Evolutionary conservation across 2,113 vertebrate species (phyloP).

Genomic region (Lucifuga dentata): DNA sequence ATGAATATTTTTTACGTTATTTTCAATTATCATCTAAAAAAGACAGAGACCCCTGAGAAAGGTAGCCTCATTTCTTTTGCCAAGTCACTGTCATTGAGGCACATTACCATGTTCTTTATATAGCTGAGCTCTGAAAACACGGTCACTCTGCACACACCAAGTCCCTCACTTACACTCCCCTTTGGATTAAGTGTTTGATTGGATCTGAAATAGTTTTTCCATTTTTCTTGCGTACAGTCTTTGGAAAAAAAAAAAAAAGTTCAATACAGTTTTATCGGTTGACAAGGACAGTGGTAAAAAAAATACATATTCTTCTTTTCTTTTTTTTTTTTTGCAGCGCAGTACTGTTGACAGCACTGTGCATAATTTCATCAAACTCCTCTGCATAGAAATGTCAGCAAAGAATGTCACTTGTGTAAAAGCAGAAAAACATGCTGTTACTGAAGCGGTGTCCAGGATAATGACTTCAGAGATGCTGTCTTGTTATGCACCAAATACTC

Average conservation of each 20-base stretch:
- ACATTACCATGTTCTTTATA: conserved; percentile 72
- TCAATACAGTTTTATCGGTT: background rate
- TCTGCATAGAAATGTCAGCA: conserved; percentile 46
- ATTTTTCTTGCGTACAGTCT: background rate
- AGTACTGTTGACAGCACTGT: conserved; percentile 44
- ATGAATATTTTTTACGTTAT: conserved; percentile 83
- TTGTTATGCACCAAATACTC: conserved; percentile 82
- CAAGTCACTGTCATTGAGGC: conserved; percentile 70
- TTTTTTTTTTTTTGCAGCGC: background rate
- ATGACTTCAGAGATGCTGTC: conserved; percentile 80
- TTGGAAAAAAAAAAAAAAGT: background rate
- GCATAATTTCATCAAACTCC: conserved; percentile 41
- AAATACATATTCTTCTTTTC: background rate
- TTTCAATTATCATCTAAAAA: conserved; percentile 83
- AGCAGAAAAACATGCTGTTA: conserved; percentile 63
- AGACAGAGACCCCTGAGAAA: conserved; percentile 73
- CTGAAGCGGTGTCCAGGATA: conserved; percentile 69
- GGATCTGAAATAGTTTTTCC: conserved; percentile 18
- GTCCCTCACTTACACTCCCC: conserved; percentile 39
- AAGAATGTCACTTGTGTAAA: conserved; percentile 72
- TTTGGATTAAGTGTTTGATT: conserved; percentile 23
- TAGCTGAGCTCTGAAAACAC: conserved; percentile 58
- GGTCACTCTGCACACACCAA: conserved; percentile 35
- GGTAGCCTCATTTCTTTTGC: conserved; percentile 74
- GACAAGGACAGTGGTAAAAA: conserved; percentile 1